A percentile compares a stretch with the other conserved stretches of the same genome.
Evolutionary conservation across 2,113 vertebrate species (phyloP).

Genomic region (Callaeas wilsoni): DNA sequence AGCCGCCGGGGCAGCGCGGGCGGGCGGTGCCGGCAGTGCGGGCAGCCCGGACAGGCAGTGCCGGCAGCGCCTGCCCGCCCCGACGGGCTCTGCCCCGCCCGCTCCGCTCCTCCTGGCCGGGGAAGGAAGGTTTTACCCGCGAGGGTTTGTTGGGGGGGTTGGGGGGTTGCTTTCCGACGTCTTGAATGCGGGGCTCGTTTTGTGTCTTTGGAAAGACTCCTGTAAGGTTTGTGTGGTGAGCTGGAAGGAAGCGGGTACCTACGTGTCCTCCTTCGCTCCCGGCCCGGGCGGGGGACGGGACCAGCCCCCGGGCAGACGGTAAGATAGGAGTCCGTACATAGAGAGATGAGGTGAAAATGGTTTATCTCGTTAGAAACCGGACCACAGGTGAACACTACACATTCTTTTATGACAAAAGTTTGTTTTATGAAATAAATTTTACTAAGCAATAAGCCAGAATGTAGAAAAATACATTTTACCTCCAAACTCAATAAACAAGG

Average conservation of each 20-base stretch:
- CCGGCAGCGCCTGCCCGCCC: neutral
- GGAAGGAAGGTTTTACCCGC: neutral
- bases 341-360: slow-evolving; percentile 69
- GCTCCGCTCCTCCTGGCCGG: neutral
- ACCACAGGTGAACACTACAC: slow-evolving; percentile 78
- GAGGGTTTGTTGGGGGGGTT: neutral
- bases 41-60: neutral
- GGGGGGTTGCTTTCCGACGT: slow-evolving; percentile 13
- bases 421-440: slow-evolving; percentile 84
- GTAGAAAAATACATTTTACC: slow-evolving; percentile 88
- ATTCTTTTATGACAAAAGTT: slow-evolving; percentile 83
- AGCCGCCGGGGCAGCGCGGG: no score
- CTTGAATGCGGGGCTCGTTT: slow-evolving; percentile 61
- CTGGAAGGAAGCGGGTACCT: slow-evolving; percentile 57
- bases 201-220: slow-evolving; percentile 50
- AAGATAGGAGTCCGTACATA: slow-evolving; percentile 76
- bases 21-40: no score
- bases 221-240: slow-evolving; percentile 45
- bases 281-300: slow-evolving; percentile 7
- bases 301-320: slow-evolving; percentile 23
- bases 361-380: slow-evolving; percentile 75
- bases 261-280: slow-evolving; percentile 62
- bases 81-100: neutral
- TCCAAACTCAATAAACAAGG: slow-evolving; percentile 84
- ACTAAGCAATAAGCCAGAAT: slow-evolving; percentile 86